phyloP scores from a whole-genome alignment of 2,797 vertebrate species.

The Thalassophryne amazonica region DNA sequence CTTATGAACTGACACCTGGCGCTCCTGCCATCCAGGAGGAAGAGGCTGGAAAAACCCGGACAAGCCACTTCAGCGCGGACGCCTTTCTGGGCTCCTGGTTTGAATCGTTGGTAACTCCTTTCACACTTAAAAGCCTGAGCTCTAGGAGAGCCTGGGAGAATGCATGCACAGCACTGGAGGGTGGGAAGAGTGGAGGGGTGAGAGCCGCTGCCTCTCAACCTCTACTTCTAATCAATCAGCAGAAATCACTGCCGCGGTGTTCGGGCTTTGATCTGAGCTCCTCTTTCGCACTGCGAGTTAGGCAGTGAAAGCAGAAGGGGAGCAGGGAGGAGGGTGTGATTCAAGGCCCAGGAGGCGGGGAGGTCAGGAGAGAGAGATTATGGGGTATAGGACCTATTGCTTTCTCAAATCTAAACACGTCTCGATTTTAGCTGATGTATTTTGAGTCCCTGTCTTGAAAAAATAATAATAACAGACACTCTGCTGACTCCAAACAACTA shows the following conservation, averaged over 20 bases:
- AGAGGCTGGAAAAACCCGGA: constrained; percentile 51
- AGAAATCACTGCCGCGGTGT: constrained; percentile 88
- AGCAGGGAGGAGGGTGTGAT: constrained; percentile 44
- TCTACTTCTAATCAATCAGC: constrained; percentile 94
- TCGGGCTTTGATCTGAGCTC: constrained; percentile 90
- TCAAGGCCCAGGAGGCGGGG: constrained; percentile 49
- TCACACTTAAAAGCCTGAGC: constrained; percentile 63
- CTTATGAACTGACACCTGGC: constrained; percentile 70
- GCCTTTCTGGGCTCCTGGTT: constrained; percentile 60
- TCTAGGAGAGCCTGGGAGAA: constrained; percentile 66
- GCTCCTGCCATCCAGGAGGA: constrained; percentile 58
- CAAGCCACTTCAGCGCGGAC: constrained; percentile 39
- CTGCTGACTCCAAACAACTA: too few relatives aligned
- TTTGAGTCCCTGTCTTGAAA: too few relatives aligned
- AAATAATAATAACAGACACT: too few relatives aligned
- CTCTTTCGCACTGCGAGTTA: constrained; percentile 79
- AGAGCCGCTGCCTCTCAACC: constrained; percentile 71
- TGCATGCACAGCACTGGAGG: constrained; percentile 53
- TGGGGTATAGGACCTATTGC: constrained; percentile 39
- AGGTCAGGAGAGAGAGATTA: constrained; percentile 65
- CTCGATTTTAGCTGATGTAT: constrained; percentile 56
- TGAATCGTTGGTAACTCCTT: constrained; percentile 67
- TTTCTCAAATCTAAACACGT: constrained; percentile 69
- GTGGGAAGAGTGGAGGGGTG: constrained; percentile 59
- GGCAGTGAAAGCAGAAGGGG: constrained; percentile 17